Base-by-base conservation (phyloP, 2,113 vertebrate genomes). In the Geothlypis trichas region DNA sequence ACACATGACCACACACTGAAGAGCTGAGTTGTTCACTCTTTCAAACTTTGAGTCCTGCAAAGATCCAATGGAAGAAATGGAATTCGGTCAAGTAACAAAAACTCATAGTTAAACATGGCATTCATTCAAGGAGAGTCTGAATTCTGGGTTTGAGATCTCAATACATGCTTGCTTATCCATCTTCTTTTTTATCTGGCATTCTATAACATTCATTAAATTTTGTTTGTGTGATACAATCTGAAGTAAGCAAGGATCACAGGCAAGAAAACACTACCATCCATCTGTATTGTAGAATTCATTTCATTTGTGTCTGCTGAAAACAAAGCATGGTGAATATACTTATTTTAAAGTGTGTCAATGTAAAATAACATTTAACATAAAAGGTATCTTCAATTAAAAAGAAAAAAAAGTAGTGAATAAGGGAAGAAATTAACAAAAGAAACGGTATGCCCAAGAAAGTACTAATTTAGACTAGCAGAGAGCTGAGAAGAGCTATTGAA, bases 401-500 rank as follows among this genome's bases (percentile, higher is more conserved):
- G 49, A 35, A 54, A 35, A 69, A 51, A 44, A 94, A 78, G n/a
- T 46, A 82, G 9, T 55, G 67, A 93, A 87, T 93, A 82, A 28
- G 42, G 41, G 33, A 91, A 87, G 77, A 95, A 95, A 92, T 59
- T n/a, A 96, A 84, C 41, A 58, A 93, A 96, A 95, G 84, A 79
- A 93, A 89, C 47, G n/a, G 41, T 22, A 5, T 74, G 84, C 95
- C 90, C 83, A 92, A 88, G 90, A 74, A 89, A 81, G 65, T 87
- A 91, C 66, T 92, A 81, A 80, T 92, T 96, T 88, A 89, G 93
- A 69, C 42, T 17, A 86, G 54, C 57, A 82, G 69, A 97, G 87
- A 93, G 94, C 91, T 89, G 42, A 94, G 76, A 96, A 94, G 90
- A 97, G 72, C 89, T 95, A 93, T 96, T 91, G 90, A 97, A 96